Base-by-base conservation (phyloP, 2,888 invertebrate species). In the Euplagia quadripunctaria region DNA sequence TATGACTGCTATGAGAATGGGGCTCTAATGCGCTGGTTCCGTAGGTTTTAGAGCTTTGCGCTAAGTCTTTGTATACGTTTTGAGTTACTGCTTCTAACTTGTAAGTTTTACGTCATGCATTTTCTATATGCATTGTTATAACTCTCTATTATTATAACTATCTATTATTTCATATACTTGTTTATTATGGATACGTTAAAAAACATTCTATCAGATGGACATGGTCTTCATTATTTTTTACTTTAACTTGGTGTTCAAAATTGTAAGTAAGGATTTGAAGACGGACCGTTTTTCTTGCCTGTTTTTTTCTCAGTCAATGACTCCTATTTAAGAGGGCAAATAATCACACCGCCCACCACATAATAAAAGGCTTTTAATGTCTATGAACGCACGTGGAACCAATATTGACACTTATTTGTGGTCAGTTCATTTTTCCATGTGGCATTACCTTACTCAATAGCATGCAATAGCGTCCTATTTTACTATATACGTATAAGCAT, bases 11-110 rank as follows among this genome's bases (percentile, higher is more conserved):
- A n/a, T 68, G 31, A 66, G 52, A 46, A 65, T 73, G 55, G 58
- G 9, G 14, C 68, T 58, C 61, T 61, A 73, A 69, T 58, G 12
- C 41, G 20, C 20, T 64, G 55, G 46, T 64, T 72, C 66, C 51
- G 71, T 61, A 66, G 46, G 31, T 71, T 71, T 71, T 55, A 64
- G 20, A 64, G 31, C 43, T 55, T 42, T 55, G 20, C 51, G 42
- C 70, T 67, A 61, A 68, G 68, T 68, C 68, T 20, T 20, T 61
- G 51, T 70, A 17, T 64, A 64, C 64, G 64, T 64, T 70, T 70
- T 70, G 64, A 70, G 31, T 70, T 70, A 69, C 51, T n/a, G 41
- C 51, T 41, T 41, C 46, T 64, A 61, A 31, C 16, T 61, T 20
- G 43, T 68, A 20, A 52, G 46, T 68, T 68, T 68, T 20, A 68